phyloP scores from a whole-genome alignment of 2,797 vertebrate species.

The Carduelis carduelis region DNA sequence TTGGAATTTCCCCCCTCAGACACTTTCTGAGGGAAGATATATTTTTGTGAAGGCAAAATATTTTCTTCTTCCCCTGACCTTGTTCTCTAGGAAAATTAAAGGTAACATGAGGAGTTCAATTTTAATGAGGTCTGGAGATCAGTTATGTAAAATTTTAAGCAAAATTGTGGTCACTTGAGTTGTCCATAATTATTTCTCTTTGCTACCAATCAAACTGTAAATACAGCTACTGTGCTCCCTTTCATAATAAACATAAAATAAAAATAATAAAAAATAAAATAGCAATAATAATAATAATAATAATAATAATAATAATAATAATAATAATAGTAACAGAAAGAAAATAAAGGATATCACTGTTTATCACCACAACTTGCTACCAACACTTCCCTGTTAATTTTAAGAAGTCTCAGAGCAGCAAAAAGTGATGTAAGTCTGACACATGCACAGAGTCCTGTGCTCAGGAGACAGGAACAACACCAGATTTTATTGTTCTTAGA shows the following conservation, averaged over 20 bases:
- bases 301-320: no score
- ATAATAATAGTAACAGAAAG: fast-evolving
- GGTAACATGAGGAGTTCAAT: background rate
- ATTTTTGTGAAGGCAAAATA: background rate
- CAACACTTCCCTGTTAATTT: background rate
- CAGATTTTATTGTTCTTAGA: background rate
- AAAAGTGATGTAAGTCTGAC: background rate
- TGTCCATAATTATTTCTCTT: background rate
- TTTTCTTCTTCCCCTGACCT: background rate
- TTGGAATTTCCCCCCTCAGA: background rate
- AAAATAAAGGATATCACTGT: background rate
- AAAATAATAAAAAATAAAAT: no score
- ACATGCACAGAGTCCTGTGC: background rate
- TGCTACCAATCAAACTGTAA: background rate
- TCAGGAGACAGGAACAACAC: background rate
- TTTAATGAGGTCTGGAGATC: background rate
- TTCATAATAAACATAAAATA: no score
- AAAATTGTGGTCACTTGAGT: background rate
- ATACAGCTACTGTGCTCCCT: background rate
- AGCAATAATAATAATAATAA: background rate
- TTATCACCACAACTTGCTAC: background rate
- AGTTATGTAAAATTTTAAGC: background rate
- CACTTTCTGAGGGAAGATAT: background rate
- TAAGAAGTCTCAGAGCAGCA: background rate
- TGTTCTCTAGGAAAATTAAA: background rate